These are phyloP conservation scores for Megaceryle maxima DNA, from an alignment of 2,113 vertebrate genomes.

Conservation along the genomic window DNA sequence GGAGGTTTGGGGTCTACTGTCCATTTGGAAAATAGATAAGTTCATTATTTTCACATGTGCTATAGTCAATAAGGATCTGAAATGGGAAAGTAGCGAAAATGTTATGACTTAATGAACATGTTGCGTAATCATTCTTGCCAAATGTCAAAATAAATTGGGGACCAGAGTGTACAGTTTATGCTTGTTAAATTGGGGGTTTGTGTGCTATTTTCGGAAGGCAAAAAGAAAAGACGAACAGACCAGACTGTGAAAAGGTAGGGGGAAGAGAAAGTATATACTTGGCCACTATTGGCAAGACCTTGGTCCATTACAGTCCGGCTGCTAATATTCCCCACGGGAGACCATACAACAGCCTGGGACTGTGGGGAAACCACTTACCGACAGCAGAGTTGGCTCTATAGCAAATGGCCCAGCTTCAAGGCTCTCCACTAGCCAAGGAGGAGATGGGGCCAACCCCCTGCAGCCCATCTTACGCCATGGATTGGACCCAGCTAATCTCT, in stretches of 20 bases:
- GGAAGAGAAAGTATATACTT: neutral
- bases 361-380: neutral
- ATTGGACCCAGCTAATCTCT: neutral
- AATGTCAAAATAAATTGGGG: slow-evolving; percentile 67
- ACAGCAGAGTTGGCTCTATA: neutral
- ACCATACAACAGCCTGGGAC: neutral
- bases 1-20: slow-evolving; percentile 16
- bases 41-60: slow-evolving; percentile 44
- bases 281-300: neutral
- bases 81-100: slow-evolving; percentile 52
- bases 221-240: neutral
- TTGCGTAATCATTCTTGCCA: slow-evolving; percentile 56
- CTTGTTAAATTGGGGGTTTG: slow-evolving; percentile 45
- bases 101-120: slow-evolving; percentile 30
- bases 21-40: slow-evolving; percentile 17
- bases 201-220: slow-evolving; percentile 21
- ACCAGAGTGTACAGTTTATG: slow-evolving; percentile 17
- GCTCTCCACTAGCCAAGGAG: neutral
- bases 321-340: neutral
- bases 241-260: neutral
- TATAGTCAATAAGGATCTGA: slow-evolving; percentile 43
- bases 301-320: neutral
- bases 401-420: neutral
- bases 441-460: neutral
- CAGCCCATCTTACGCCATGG: neutral